Evolutionary conservation across 2,888 invertebrate genomes (phyloP), one percentile per base, ranked within the genome.

Genomic region (Ametastegia equiseti): DNA sequence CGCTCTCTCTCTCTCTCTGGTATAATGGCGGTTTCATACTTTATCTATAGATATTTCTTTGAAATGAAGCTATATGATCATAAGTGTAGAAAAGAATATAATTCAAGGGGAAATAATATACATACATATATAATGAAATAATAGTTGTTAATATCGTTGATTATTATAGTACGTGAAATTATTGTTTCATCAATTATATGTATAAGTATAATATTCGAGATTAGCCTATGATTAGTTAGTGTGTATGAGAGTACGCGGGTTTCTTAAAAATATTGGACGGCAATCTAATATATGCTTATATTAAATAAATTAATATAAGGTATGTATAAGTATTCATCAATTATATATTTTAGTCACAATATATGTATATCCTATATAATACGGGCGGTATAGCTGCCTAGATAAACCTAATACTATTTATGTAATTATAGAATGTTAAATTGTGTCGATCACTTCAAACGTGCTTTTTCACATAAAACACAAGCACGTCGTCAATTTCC

Each of bases 221-320:
- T 42, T 57, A 30, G 23, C 23, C 23, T 57, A 57, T 27, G 13
- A 30, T 60, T 5, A 60, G 13, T 60, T 33, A 65, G n/a, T 23
- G n/a, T 45, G 45, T 23, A 65, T 67, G 71, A 45, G 27, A 47
- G 47, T 71, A 71, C 42, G 27, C 15, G 30, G 45, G 50, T 75
- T n/a, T 75, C 75, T 54, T 75, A 75, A 75, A 50, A 75, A 54
- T 75, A 75, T 75, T 75, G 75, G 75, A 75, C 75, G 75, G 75
- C 75, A 75, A 75, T 75, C 75, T 75, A 75, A 45, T 50, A 75
- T 54, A 23, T 23, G 13, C 13, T 19, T 54, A 50, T 75, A 39
- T 11, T 33, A 39, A 67, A 39, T 54, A 54, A 36, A 6, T 13
- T 54, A 27, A 73, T 33, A 36, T 47, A 27, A 45, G 6, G 71